These are phyloP conservation scores for Mythimna impura DNA, from an alignment of 2,888 invertebrate species.

Conservation along the genomic window DNA sequence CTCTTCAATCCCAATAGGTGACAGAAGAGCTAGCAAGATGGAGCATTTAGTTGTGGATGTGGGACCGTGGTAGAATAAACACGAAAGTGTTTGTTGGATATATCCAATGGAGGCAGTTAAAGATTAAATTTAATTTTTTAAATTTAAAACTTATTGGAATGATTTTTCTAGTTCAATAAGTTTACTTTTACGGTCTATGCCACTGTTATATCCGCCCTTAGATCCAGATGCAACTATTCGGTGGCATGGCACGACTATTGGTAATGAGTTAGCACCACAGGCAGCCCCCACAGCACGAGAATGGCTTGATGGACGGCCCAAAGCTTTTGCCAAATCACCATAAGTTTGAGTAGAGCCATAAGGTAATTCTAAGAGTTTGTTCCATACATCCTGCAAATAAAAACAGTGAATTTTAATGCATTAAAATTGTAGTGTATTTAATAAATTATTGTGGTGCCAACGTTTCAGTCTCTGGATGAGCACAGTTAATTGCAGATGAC, in stretches of 20 bases:
- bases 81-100: too few relatives aligned
- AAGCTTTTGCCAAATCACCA: slow-evolving; percentile 78
- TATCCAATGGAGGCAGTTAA: too few relatives aligned
- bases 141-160: background rate
- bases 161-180: slow-evolving; percentile 85
- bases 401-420: background rate
- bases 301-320: slow-evolving; percentile 80
- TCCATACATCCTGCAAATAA: slow-evolving; percentile 81
- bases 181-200: slow-evolving; percentile 89
- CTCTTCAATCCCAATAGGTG: too few relatives aligned
- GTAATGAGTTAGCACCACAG: slow-evolving; percentile 82
- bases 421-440: background rate
- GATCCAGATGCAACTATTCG: slow-evolving; percentile 79
- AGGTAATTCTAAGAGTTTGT: slow-evolving; percentile 77
- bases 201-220: slow-evolving; percentile 86
- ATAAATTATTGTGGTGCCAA: background rate
- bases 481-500: background rate
- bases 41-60: too few relatives aligned
- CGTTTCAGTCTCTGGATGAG: background rate
- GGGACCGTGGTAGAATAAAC: too few relatives aligned
- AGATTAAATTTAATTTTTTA: too few relatives aligned
- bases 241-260: slow-evolving; percentile 85
- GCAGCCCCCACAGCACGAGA: slow-evolving; percentile 84
- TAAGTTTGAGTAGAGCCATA: slow-evolving; percentile 84
- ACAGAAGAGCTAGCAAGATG: too few relatives aligned